Conservation (phyloP, 2,888 invertebrate genomes). For the Synanthedon tipuliformis region DNA sequence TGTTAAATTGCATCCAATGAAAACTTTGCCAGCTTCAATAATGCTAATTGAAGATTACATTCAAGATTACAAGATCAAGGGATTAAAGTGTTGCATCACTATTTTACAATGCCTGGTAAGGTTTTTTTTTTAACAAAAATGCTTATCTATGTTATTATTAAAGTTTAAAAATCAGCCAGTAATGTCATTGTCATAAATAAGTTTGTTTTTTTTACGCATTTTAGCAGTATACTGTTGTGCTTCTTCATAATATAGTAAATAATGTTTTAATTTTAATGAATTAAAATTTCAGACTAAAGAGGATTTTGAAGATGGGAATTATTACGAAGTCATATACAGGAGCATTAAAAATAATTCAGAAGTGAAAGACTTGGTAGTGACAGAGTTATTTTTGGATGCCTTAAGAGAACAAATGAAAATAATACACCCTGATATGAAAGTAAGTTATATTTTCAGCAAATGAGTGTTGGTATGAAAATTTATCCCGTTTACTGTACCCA, state of each 20-base stretch:
- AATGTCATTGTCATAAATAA: no score
- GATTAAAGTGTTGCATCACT: slow-evolving; percentile 31
- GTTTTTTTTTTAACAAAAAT: slow-evolving; percentile 5
- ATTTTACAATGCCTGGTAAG: slow-evolving; percentile 44
- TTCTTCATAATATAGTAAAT: no score
- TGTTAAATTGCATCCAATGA: slow-evolving; percentile 26
- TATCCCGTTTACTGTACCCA: no score
- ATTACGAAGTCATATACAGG: slow-evolving; percentile 48
- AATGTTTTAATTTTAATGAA: not conserved
- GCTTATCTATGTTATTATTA: no score
- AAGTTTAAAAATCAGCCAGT: no score
- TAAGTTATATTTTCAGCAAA: slow-evolving; percentile 10
- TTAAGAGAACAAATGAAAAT: slow-evolving; percentile 27
- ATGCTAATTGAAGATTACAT: slow-evolving; percentile 46
- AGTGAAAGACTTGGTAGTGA: slow-evolving; percentile 37
- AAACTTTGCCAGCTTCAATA: slow-evolving; percentile 37
- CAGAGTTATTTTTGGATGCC: slow-evolving; percentile 30
- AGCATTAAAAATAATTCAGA: slow-evolving; percentile 29
- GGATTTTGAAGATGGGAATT: slow-evolving; percentile 43
- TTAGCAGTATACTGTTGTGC: no score
- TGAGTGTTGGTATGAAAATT: no score
- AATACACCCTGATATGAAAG: slow-evolving; percentile 34
- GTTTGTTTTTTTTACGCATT: no score
- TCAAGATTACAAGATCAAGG: slow-evolving; percentile 36
- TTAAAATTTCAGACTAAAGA: slow-evolving; percentile 12